These are phyloP conservation scores for Sebastes alutus DNA, from an alignment of 2,797 vertebrate species.

Conservation along the genomic window DNA sequence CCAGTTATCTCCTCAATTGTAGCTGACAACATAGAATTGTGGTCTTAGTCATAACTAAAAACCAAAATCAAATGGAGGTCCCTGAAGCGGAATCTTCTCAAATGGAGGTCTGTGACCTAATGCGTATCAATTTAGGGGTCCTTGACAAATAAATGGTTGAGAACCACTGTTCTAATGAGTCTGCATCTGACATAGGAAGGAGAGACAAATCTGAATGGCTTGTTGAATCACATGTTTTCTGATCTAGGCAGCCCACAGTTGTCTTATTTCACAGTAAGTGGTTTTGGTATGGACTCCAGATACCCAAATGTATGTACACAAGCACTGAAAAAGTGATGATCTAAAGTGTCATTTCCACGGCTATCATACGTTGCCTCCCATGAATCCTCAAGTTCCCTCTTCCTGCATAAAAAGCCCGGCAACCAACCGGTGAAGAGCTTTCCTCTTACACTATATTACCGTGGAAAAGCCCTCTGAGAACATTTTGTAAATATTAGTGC, in stretches of 20 bases:
- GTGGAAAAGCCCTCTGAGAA: slow-evolving; percentile 13
- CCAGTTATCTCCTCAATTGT: too few species aligned
- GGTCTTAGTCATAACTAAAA: too few species aligned
- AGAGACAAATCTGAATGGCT: neutral
- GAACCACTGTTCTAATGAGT: too few species aligned
- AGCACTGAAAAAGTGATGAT: neutral
- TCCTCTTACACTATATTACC: neutral
- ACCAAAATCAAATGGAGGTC: too few species aligned
- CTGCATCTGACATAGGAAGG: neutral
- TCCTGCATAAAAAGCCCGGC: neutral
- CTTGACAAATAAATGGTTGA: too few species aligned
- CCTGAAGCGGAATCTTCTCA: too few species aligned
- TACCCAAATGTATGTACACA: neutral
- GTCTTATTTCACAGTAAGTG: neutral
- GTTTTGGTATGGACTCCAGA: neutral
- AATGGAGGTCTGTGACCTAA: too few species aligned
- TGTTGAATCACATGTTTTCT: neutral
- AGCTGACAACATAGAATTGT: too few species aligned
- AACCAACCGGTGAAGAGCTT: neutral
- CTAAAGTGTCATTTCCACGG: neutral
- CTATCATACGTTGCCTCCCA: neutral
- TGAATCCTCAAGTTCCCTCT: neutral
- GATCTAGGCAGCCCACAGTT: neutral
- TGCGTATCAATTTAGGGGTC: too few species aligned
- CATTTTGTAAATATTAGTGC: slow-evolving; percentile 33